Evolutionary conservation across 2,797 vertebrate genomes (phyloP).

Genomic region (Urosaurus nigricauda): DNA sequence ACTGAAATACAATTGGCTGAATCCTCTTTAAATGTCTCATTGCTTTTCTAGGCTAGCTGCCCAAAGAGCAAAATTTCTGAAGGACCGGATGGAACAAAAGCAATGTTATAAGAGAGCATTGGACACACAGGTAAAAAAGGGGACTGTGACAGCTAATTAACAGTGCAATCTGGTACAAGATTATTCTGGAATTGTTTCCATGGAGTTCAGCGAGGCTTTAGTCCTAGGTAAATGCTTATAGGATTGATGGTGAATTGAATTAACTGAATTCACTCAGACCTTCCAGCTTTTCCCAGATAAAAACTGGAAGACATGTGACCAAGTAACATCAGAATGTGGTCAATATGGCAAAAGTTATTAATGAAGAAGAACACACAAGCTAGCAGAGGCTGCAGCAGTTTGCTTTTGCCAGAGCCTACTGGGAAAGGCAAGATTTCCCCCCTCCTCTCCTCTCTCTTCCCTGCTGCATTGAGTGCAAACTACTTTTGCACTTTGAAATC

Average conservation of each 20-base stretch:
- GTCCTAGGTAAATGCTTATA: neutral
- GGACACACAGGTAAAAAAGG: conserved; percentile 79
- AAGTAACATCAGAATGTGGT: too few relatives aligned
- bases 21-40: neutral
- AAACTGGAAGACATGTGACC: too few relatives aligned
- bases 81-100: conserved; percentile 76
- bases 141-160: neutral
- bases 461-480: too few relatives aligned
- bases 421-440: too few relatives aligned
- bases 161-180: neutral
- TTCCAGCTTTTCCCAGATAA: too few relatives aligned
- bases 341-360: too few relatives aligned
- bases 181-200: neutral
- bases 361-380: too few relatives aligned
- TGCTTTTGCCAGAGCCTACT: too few relatives aligned
- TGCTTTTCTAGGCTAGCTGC: conserved; percentile 74
- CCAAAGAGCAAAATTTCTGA: conserved; percentile 77
- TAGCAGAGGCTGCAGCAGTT: too few relatives aligned
- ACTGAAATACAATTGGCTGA: neutral
- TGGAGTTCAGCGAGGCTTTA: neutral
- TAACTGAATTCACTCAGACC: too few relatives aligned
- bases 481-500: too few relatives aligned
- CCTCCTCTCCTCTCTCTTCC: too few relatives aligned
- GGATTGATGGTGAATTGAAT: neutral
- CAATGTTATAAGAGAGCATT: conserved; percentile 79